Percentiles rank a stretch among this genome's conserved stretches.
Conservation (phyloP, 2,888 invertebrate genomes). For the Anthophora plumipes region DNA sequence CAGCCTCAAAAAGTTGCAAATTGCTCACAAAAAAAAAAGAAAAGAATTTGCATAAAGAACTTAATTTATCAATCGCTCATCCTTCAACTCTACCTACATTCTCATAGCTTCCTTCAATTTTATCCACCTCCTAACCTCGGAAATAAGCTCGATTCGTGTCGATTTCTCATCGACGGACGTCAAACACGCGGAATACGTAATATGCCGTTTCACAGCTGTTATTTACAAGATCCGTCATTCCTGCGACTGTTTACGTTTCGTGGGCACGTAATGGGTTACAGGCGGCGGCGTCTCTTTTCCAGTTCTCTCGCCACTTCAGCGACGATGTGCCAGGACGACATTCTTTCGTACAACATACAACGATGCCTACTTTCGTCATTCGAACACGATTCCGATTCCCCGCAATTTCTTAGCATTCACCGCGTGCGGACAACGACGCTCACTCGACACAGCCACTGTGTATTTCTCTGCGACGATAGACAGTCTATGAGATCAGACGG, state of each 20-base stretch:
- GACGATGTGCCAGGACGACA: constrained; percentile 52
- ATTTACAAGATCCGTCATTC: constrained; percentile 48
- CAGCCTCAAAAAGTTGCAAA: too few relatives aligned
- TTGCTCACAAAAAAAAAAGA: too few relatives aligned
- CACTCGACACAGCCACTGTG: constrained; percentile 11
- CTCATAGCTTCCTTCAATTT: too few relatives aligned
- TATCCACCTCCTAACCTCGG: background rate
- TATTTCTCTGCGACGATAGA: background rate
- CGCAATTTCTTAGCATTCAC: constrained; percentile 59
- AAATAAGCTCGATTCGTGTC: background rate
- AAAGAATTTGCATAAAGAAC: too few relatives aligned
- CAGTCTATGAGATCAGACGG: constrained; percentile 15
- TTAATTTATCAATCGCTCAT: too few relatives aligned
- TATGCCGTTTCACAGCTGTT: constrained; percentile 20
- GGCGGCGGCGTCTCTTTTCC: constrained; percentile 30
- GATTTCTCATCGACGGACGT: constrained; percentile 19
- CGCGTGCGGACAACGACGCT: constrained; percentile 3
- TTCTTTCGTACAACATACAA: constrained; percentile 55
- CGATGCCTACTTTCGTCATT: constrained; percentile 63
- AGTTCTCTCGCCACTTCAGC: constrained; percentile 19
- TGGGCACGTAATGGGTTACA: constrained; percentile 43
- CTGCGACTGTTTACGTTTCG: constrained; percentile 41
- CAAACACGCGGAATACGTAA: constrained; percentile 21
- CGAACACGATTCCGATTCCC: constrained; percentile 55
- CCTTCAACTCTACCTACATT: too few relatives aligned